Percentiles rank a stretch among this genome's conserved stretches.
Conservation (phyloP, 2,797 vertebrate species). For the Halcyon badia region DNA sequence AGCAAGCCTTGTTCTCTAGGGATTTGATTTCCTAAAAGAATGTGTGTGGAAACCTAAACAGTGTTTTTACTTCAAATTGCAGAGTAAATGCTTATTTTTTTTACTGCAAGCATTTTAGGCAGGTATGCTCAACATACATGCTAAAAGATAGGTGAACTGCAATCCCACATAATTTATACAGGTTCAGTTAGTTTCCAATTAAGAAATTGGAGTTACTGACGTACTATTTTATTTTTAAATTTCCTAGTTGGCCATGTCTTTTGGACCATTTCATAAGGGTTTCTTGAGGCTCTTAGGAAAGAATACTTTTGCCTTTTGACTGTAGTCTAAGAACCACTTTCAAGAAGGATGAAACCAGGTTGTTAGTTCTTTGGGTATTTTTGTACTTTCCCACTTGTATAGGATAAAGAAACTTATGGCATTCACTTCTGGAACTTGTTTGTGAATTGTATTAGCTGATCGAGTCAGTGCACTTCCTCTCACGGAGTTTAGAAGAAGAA, state of each 20-base stretch:
- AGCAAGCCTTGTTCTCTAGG: not conserved
- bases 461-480: not conserved
- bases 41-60: not conserved
- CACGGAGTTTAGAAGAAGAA: not conserved
- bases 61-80: not conserved
- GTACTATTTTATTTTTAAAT: not conserved
- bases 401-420: not conserved
- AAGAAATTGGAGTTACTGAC: not conserved
- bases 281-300: not conserved
- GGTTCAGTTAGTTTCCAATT: not conserved
- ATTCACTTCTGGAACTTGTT: not conserved
- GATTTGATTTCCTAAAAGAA: not conserved
- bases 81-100: not conserved
- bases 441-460: accelerated
- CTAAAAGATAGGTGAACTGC: not conserved
- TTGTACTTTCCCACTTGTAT: not conserved
- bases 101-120: not conserved
- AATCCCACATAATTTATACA: not conserved
- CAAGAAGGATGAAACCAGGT: not conserved
- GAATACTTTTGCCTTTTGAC: not conserved
- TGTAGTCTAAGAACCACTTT: not conserved
- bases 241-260: not conserved
- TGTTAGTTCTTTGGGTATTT: not conserved
- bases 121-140: not conserved
- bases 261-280: not conserved